Percentiles rank a stretch among this genome's conserved stretches.
phyloP scores from a whole-genome alignment of 2,113 vertebrate genomes.

The Sminthopsis crassicaudata region DNA sequence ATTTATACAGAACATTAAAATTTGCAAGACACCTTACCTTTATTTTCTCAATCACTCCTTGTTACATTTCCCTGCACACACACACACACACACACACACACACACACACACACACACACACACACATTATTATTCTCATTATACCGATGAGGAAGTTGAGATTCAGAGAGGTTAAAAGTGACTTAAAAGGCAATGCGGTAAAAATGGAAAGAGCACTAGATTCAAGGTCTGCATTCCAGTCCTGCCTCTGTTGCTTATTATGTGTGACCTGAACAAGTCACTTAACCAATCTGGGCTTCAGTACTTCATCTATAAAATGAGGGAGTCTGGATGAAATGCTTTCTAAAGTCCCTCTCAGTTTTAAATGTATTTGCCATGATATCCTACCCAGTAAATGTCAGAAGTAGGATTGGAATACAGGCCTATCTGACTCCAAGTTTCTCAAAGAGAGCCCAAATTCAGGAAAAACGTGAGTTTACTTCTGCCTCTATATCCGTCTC shows the following conservation, averaged over 20 bases:
- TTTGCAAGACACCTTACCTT: not conserved
- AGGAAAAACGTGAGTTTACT: not conserved
- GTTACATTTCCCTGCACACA: not conserved
- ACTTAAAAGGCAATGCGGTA: not conserved
- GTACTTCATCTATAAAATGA: not conserved
- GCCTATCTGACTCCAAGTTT: not conserved
- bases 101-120: too few relatives aligned
- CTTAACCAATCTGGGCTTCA: not conserved
- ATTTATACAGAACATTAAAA: not conserved
- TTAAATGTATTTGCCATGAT: not conserved
- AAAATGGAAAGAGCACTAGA: not conserved
- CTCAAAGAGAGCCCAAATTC: not conserved
- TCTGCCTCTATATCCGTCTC: too few relatives aligned
- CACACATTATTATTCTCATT: not conserved
- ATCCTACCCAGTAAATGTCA: not conserved
- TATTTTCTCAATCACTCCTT: not conserved
- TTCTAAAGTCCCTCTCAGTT: not conserved
- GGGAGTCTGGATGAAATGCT: not conserved
- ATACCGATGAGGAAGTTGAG: not conserved
- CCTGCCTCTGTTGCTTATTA: not conserved
- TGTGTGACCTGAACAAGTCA: not conserved
- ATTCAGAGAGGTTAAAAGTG: not conserved
- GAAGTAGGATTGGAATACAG: not conserved
- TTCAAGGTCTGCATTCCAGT: not conserved
- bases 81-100: too few relatives aligned